phyloP scores from a whole-genome alignment of 2,113 vertebrate genomes.

The western clawed frog (Xenopus tropicalis) region DNA sequence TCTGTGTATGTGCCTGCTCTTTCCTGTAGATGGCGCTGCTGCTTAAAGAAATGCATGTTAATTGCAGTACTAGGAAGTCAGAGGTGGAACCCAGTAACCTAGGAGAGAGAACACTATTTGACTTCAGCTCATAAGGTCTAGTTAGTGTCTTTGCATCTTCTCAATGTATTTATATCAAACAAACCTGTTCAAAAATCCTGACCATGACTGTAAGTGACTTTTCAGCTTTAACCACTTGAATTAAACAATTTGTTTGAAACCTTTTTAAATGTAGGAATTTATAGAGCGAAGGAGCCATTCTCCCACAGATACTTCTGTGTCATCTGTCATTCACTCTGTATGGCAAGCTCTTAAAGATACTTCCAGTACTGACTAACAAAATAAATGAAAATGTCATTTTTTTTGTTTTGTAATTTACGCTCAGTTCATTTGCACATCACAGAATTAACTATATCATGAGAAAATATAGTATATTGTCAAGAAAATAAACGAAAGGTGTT shows the following conservation, averaged over 20 bases:
- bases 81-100: background rate
- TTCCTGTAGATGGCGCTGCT: background rate
- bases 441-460: conserved; percentile 70
- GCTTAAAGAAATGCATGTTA: background rate
- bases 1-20: no score
- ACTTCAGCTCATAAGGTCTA: background rate
- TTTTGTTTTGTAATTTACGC: conserved; percentile 73
- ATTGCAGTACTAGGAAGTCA: background rate
- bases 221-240: conserved; percentile 59
- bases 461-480: conserved; percentile 69
- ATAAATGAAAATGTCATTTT: conserved; percentile 67
- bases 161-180: background rate
- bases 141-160: background rate
- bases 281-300: conserved; percentile 5
- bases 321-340: background rate
- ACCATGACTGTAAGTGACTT: conserved; percentile 70
- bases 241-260: conserved; percentile 57
- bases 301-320: background rate
- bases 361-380: conserved; percentile 50
- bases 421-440: conserved; percentile 79
- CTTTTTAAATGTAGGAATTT: conserved; percentile 55
- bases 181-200: conserved; percentile 46
- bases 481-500: conserved; percentile 63
- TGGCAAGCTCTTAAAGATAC: conserved; percentile 54
- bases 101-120: background rate